phyloP scores from a whole-genome alignment of 2,888 invertebrate species.

The Pterobdella sp. region DNA sequence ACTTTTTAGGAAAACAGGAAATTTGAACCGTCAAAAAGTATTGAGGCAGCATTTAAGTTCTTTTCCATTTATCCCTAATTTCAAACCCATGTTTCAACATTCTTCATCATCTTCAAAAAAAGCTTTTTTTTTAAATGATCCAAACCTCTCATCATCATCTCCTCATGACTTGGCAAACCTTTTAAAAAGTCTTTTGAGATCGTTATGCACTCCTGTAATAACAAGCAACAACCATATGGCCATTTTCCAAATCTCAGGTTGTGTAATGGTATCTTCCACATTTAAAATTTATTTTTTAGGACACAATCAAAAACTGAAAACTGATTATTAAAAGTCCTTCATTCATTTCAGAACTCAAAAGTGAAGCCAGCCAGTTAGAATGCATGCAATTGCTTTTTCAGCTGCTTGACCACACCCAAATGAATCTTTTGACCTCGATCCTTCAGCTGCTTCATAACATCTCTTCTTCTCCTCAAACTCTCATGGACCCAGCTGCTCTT shows the following conservation, averaged over 20 bases:
- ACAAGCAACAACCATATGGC: conserved; percentile 21
- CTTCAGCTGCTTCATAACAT: conserved; percentile 17
- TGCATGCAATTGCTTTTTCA: conserved; percentile 30
- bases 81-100: not conserved
- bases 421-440: conserved; percentile 16
- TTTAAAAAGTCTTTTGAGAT: conserved; percentile 18
- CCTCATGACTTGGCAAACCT: conserved; percentile 25
- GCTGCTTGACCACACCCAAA: conserved; percentile 21
- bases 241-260: conserved; percentile 25
- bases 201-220: conserved; percentile 26
- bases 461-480: not conserved
- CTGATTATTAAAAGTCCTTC: too few relatives aligned
- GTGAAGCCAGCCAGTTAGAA: conserved; percentile 12
- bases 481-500: conserved; percentile 13
- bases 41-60: conserved; percentile 20
- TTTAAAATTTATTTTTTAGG: not conserved
- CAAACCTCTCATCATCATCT: not conserved
- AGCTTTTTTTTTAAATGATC: not conserved
- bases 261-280: not conserved
- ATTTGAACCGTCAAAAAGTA: conserved; percentile 24
- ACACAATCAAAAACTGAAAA: not conserved
- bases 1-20: conserved; percentile 28
- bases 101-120: not conserved
- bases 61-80: not conserved
- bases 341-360: conserved; percentile 15